Base-by-base conservation (phyloP, 1,140 invertebrate genomes). In the Eurosta solidaginis region DNA sequence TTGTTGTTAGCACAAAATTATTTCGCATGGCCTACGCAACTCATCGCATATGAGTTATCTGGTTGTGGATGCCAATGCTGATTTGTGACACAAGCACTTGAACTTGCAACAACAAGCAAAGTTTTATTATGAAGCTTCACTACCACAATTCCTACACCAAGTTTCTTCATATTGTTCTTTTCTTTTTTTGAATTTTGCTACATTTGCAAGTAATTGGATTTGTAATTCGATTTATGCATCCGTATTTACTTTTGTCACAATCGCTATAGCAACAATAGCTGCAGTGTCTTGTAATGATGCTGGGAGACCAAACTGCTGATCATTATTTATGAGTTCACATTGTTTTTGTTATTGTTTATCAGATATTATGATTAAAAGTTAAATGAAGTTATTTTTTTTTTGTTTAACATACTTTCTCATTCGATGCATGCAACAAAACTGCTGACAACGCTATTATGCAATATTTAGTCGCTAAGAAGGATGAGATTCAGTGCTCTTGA, bases 211-310 rank as follows among this genome's bases (percentile, higher is more conserved):
- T 76, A 76, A 76, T 76, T 76, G 75, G 75, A 76, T 47, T 76
- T 76, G 47, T 76, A 52, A 40, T 76, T 74, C 77, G 49, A 78
- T 78, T 78, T 78, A 78, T 78, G 77, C 77, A 78, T 78, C 77
- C 77, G 77, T 74, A 47, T 63, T 75, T 47, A 29, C n/a, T 33
- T 76, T 76, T 42, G 45, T 52, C 59, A 68, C 59, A 68, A 42
- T 17, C 22, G 20, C 29, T 17, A 33, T 59, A n/a, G n/a, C n/a
- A n/a, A 25, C 27, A 59, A 14, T 17, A 17, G 52, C n/a, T 59
- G 54, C 54, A 59, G 1, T 17, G 52, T 29, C 27, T 4, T 3
- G 49, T 22, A 52, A 52, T 25, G 49, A 52, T 52, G 33, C 0
- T 1, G 3, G 14, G 20, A 36, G n/a, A 10, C 45, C 0, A 33